phyloP scores from a whole-genome alignment of 1,140 invertebrate genomes.

The Phthorimaea operculella region DNA sequence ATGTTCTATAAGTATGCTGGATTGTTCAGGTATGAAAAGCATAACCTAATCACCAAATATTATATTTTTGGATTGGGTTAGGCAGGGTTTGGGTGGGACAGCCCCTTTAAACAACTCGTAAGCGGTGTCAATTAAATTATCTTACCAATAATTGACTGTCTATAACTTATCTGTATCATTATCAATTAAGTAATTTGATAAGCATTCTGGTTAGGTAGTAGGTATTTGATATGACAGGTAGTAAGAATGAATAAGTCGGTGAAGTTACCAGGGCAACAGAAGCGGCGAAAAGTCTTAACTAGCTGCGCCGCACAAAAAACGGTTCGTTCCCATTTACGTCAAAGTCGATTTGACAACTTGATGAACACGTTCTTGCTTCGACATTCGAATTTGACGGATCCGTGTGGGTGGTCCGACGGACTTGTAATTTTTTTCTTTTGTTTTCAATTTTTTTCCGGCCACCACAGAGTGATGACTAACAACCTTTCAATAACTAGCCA shows the following conservation, averaged over 20 bases:
- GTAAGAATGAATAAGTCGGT: background rate
- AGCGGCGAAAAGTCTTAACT: slow-evolving; percentile 6
- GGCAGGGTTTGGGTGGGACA: too few relatives aligned
- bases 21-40: too few relatives aligned
- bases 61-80: too few relatives aligned
- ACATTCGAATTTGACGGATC: slow-evolving; percentile 53
- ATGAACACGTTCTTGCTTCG: slow-evolving; percentile 55
- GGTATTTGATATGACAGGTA: too few relatives aligned
- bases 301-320: slow-evolving; percentile 27
- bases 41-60: too few relatives aligned
- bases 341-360: slow-evolving; percentile 63
- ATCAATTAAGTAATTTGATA: too few relatives aligned
- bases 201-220: too few relatives aligned
- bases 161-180: too few relatives aligned
- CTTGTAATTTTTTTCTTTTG: slow-evolving; percentile 47
- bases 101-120: too few relatives aligned
- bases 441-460: slow-evolving; percentile 36
- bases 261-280: slow-evolving; percentile 14
- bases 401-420: slow-evolving; percentile 52
- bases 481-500: slow-evolving; percentile 55
- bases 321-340: slow-evolving; percentile 53
- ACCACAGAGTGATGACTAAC: slow-evolving; percentile 53
- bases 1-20: too few relatives aligned
- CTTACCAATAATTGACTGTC: too few relatives aligned
- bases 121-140: too few relatives aligned